Base-by-base conservation (phyloP, 2,113 vertebrate species). In the Ceyx margarethae region DNA sequence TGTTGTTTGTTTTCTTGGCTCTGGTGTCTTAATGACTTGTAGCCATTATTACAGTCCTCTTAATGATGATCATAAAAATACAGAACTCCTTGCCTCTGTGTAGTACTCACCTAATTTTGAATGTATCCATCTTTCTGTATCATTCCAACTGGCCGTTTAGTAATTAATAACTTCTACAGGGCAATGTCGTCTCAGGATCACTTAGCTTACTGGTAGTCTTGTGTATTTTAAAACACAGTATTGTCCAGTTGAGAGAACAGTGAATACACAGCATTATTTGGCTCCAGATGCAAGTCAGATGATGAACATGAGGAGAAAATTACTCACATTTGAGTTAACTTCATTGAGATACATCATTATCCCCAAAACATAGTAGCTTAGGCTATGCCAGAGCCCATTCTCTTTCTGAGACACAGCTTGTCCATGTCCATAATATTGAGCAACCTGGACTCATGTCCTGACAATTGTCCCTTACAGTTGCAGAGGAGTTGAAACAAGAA, bases 11-110 rank as follows among this genome's bases (percentile, higher is more conserved):
- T 33, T 84, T 67, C 72, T 72, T 6, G 9, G 12, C 35, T 91
- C 48, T 74, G 43, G 46, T 29, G 31, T 15, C n/a, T 61, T 60
- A 60, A 8, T 1, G 4, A 42, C 11, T 51, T 42, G 7, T 7
- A 67, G 23, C 10, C 17, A 22, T n/a, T 13, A 20, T 5, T 64
- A 29, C 28, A 69, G 0, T 9, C 22, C 1, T 5, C 45, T 78
- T 72, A 37, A 18, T 26, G 9, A 57, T n/a, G 23, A 35, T 31
- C 23, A 8, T 0, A 48, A 40, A 0, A 3, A 17, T 15, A 65
- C 48, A 74, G 58, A 76, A 33, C 4, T 72, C 22, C 40, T 69
- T 61, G 28, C 19, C 15, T 77, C 8, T 8, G 26, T 71, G 33
- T 4, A 69, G 21, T 22, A 31, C 5, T 1, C 3, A 3, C 22